phyloP scores from a whole-genome alignment of 2,113 vertebrate genomes.

The Plecturocebus donacophilus region DNA sequence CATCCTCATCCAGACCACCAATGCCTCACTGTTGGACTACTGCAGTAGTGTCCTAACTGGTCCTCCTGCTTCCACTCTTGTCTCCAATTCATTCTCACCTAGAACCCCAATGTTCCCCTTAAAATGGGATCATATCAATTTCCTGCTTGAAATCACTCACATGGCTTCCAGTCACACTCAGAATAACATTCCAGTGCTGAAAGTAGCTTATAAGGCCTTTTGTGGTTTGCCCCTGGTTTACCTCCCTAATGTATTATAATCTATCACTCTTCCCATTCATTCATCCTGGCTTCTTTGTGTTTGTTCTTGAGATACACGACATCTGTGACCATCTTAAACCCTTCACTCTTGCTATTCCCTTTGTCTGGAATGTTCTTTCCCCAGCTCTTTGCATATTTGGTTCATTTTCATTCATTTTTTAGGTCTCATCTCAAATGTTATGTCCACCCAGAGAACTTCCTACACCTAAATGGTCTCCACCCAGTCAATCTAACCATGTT shows the following conservation, averaged over 20 bases:
- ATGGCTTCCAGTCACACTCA: background rate
- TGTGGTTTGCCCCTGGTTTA: background rate
- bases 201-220: background rate
- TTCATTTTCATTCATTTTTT: background rate
- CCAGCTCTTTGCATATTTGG: background rate
- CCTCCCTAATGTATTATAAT: background rate
- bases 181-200: background rate
- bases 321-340: background rate
- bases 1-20: background rate
- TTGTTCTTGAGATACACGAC: background rate
- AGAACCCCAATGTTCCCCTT: background rate
- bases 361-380: background rate
- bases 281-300: background rate
- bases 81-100: background rate
- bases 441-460: background rate
- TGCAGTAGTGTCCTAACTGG: background rate
- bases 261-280: background rate
- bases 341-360: background rate
- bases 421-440: background rate
- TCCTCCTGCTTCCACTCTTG: background rate
- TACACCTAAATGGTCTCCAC: background rate
- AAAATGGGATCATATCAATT: background rate
- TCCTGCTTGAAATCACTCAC: constrained; percentile 17
- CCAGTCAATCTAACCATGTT: background rate
- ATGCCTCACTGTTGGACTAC: background rate